These are phyloP conservation scores for Elanoides forficatus DNA, from an alignment of 2,113 vertebrate species.

Conservation along the genomic window DNA sequence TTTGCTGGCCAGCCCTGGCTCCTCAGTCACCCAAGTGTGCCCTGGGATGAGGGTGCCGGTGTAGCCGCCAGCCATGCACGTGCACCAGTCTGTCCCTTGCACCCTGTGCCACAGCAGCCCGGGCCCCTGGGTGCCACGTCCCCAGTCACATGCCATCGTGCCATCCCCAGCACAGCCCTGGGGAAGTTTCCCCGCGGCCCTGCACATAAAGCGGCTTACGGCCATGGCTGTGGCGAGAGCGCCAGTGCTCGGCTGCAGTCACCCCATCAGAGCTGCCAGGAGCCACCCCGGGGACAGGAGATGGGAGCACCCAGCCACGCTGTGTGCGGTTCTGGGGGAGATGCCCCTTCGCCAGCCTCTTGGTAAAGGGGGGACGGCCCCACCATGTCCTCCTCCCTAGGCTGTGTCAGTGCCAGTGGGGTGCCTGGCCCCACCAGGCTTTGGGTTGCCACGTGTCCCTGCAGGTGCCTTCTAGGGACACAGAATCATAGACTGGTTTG, in stretches of 20 bases:
- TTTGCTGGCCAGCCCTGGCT: not conserved
- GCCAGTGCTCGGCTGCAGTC: not conserved
- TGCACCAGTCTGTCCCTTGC: not conserved
- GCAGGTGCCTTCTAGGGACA: not conserved
- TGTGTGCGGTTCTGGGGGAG: not conserved
- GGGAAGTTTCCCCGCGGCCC: not conserved
- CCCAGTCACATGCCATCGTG: not conserved
- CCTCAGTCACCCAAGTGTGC: not conserved
- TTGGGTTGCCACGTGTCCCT: not conserved
- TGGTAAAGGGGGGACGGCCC: not conserved
- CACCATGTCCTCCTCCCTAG: not conserved
- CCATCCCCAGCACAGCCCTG: too few species aligned
- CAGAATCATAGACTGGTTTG: not conserved
- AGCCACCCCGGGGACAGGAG: not conserved
- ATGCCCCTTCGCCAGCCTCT: not conserved
- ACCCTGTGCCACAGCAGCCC: not conserved
- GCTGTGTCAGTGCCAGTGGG: not conserved
- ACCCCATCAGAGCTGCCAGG: not conserved
- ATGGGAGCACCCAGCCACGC: accelerated
- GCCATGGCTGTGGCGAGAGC: not conserved
- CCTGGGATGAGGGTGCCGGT: accelerated
- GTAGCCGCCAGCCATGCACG: not conserved
- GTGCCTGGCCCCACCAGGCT: not conserved
- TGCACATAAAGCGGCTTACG: not conserved
- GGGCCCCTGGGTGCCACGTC: accelerated